Percentiles rank a stretch among this genome's conserved stretches.
Conservation (phyloP, 2,113 vertebrate species). For the Mormyrus lacerda region DNA sequence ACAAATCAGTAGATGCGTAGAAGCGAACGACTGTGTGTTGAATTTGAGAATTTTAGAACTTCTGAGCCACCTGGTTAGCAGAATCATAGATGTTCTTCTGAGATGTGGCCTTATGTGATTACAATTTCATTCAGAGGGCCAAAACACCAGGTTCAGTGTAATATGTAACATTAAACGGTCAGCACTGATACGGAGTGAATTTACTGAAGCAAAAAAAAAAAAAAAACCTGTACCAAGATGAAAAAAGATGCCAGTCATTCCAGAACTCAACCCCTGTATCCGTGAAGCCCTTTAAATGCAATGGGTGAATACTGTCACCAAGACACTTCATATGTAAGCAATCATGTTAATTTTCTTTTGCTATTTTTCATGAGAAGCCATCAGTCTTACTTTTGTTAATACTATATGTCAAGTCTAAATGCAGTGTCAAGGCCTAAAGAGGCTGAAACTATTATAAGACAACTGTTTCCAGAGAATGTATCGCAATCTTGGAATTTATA, state of each 20-base stretch:
- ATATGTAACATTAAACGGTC: neutral
- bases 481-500: neutral
- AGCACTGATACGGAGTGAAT: neutral
- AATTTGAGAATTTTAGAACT: neutral
- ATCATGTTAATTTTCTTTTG: neutral
- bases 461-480: neutral
- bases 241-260: neutral
- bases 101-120: neutral
- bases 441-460: neutral
- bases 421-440: neutral
- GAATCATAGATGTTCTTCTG: neutral
- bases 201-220: neutral
- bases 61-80: neutral
- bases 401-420: neutral
- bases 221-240: neutral
- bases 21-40: neutral
- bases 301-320: neutral
- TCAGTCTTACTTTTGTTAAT: neutral
- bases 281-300: neutral
- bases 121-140: neutral
- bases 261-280: neutral
- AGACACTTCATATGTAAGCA: constrained; percentile 9
- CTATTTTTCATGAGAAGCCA: neutral
- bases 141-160: neutral
- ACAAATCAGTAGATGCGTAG: neutral